These are phyloP conservation scores for Agrochola lota DNA, from an alignment of 2,888 invertebrate genomes.

Conservation along the genomic window DNA sequence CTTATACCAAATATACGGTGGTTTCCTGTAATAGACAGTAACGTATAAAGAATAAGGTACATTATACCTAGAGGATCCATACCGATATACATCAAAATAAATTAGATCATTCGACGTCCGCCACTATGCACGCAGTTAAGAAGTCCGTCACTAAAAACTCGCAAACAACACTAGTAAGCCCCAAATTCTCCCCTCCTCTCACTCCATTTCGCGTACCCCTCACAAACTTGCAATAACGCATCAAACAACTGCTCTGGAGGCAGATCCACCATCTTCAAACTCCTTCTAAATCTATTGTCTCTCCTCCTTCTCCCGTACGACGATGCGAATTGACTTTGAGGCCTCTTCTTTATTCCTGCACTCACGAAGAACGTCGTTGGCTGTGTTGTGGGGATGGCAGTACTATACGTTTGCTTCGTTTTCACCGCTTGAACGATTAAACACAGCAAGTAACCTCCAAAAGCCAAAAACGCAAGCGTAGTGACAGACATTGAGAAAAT, in stretches of 20 bases:
- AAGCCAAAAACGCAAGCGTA: slow-evolving; percentile 95
- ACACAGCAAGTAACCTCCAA: slow-evolving; percentile 95
- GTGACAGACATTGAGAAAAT: slow-evolving; percentile 95
- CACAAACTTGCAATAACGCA: slow-evolving; percentile 88
- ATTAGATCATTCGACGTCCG: background rate
- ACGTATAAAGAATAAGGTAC: background rate
- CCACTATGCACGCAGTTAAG: background rate
- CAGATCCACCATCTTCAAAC: slow-evolving; percentile 74
- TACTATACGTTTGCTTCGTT: slow-evolving; percentile 88
- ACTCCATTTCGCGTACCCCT: slow-evolving; percentile 90
- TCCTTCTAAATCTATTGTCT: slow-evolving; percentile 70
- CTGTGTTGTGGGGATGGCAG: slow-evolving; percentile 76
- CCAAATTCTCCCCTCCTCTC: slow-evolving; percentile 61
- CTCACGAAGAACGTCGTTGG: slow-evolving; percentile 82
- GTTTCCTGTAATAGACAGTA: background rate
- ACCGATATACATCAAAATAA: background rate
- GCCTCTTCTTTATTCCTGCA: slow-evolving; percentile 85
- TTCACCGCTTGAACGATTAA: slow-evolving; percentile 94
- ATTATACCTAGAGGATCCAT: background rate
- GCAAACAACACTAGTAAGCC: slow-evolving; percentile 8
- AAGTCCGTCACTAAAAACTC: background rate
- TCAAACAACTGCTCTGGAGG: slow-evolving; percentile 88
- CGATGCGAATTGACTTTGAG: slow-evolving; percentile 82
- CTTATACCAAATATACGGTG: background rate
- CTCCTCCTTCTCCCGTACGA: slow-evolving; percentile 82